A percentile compares a stretch with the other conserved stretches of the same genome.
These are phyloP conservation scores for Leptinotarsa peninsularis DNA, from an alignment of 2,888 invertebrate genomes.

Conservation along the genomic window DNA sequence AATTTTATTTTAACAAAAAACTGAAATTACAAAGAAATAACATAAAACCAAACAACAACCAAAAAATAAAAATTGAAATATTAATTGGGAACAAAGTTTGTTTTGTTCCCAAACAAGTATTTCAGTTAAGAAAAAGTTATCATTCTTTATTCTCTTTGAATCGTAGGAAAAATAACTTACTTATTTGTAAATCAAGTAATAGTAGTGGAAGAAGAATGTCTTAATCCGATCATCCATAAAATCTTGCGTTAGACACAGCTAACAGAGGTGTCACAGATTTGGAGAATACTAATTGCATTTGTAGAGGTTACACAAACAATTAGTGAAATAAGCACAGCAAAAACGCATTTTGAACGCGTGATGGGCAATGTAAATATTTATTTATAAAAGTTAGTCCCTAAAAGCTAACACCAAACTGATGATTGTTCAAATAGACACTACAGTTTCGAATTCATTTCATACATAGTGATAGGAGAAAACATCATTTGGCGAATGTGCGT, in stretches of 20 bases:
- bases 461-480: not conserved
- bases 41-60: no score
- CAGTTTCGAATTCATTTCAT: not conserved
- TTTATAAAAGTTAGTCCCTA: not conserved
- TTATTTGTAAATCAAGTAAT: no score
- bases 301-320: slow-evolving; percentile 6
- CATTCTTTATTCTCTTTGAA: no score
- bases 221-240: not conserved
- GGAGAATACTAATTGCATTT: not conserved
- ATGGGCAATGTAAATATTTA: slow-evolving; percentile 2
- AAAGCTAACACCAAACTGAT: slow-evolving; percentile 5
- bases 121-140: not conserved
- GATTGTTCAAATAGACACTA: not conserved
- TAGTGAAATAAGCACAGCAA: slow-evolving; percentile 7
- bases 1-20: no score
- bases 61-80: no score
- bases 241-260: not conserved
- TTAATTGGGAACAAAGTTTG: no score
- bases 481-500: no score
- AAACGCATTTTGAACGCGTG: not conserved
- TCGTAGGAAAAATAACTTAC: no score
- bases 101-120: not conserved
- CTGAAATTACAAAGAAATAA: no score
- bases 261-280: not conserved
- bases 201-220: no score